Evolutionary conservation across 2,797 vertebrate genomes (phyloP), one percentile per base, ranked within the genome.

Genomic region (Lacerta agilis): DNA sequence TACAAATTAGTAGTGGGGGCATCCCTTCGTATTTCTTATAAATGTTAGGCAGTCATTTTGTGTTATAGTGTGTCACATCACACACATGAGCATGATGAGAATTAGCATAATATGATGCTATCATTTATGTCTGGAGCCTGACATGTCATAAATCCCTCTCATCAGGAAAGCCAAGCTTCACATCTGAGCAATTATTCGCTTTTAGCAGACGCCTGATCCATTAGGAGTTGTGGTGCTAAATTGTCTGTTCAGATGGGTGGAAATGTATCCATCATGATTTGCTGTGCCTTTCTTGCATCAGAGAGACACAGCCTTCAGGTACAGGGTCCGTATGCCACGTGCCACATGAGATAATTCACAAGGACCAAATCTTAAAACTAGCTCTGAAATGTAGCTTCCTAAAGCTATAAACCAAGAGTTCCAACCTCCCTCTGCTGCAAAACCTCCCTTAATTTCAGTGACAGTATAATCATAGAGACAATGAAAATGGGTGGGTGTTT

Each of bases 131-230:
- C 89, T 94, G 58, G 80, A 80, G 5, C 77, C 87, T 78, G 78
- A 73, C 84, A 81, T 66, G 58, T 36, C 86, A 55, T 25, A 82
- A 91, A 91, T 49, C 85, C 86, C 82, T 90, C 17, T 2, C 87
- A 75, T 82, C 87, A 69, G 79, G 58, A 89, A 92, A 94, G 43
- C 85, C 88, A 83, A 92, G 36, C 8, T 84, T 64, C 93, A 90
- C 80, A 91, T 82, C 83, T 87, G 75, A 82, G 82, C 93, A 88
- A 88, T 93, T 89, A 84, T 72, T 86, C 83, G 33, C 92, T 84
- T 64, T 80, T 86, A 94, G 90, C 85, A 90, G 86, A 93, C 27
- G 41, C 79, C 45, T n/a, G 86, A 92, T 92, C 94, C 91, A 29
- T 25, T 45, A 64, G 87, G 89, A 91, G 49, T 72, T 10, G 15